Conservation (phyloP, 1,140 invertebrate species). For the Drosophila mojavensis region DNA sequence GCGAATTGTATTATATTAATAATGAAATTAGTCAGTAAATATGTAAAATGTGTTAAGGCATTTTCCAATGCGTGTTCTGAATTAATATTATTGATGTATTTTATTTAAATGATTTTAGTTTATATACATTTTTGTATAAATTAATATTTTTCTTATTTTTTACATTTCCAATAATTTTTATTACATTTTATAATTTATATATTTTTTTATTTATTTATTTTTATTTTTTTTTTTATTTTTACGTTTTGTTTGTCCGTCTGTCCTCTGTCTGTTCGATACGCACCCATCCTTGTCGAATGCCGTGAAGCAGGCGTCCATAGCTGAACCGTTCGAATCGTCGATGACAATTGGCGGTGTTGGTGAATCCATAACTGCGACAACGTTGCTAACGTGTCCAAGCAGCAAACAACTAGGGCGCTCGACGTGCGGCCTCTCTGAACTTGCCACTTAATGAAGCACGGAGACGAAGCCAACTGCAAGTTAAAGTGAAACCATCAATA, state of each 20-base stretch:
- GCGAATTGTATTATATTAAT: no score
- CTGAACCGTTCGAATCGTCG: slow-evolving; percentile 85
- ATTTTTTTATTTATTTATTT: no score
- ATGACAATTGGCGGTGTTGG: slow-evolving; percentile 84
- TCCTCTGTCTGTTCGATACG: slow-evolving; percentile 63
- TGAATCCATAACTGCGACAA: slow-evolving; percentile 82
- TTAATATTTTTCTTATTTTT: no score
- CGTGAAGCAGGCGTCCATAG: slow-evolving; percentile 94
- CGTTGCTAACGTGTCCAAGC: slow-evolving; percentile 60
- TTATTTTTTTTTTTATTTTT: no score
- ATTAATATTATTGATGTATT: no score
- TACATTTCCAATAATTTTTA: no score
- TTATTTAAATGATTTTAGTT: no score
- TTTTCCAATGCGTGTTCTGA: no score
- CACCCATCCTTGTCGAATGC: slow-evolving; percentile 94
- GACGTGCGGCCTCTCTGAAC: slow-evolving; percentile 21
- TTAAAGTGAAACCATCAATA: slow-evolving; percentile 80
- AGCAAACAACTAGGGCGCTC: slow-evolving; percentile 44
- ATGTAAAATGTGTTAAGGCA: no score
- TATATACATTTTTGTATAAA: no score
- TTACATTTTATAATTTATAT: no score
- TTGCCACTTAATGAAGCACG: slow-evolving; percentile 67
- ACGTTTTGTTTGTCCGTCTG: background rate
- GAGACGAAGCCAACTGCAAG: slow-evolving; percentile 60
- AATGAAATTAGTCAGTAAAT: no score